Evolutionary conservation across 2,888 invertebrate genomes (phyloP), one percentile per base, ranked within the genome.

Genomic region (Xanthorhoe designata): DNA sequence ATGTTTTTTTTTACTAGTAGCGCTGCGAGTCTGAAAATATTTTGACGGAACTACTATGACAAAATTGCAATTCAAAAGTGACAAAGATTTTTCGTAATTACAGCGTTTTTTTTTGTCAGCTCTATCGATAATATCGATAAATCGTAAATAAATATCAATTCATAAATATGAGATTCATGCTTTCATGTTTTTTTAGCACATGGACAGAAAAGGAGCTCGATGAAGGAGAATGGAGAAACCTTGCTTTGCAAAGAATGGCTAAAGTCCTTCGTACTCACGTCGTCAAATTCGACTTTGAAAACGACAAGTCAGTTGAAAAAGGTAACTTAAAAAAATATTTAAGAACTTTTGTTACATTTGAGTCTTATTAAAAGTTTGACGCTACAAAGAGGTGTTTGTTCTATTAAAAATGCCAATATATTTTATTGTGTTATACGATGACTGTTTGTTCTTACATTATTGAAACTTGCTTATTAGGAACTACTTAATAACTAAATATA

Each of bases 261-360:
- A 93, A 94, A 76, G 90, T 95, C 13, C 88, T 96, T 7, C 91
- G 92, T 51, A 96, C 96, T 1, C 96, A 96, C 79, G 95, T 95
- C 9, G 86, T 96, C 64, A 96, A 96, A 85, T 94, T 96, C 66
- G 95, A 95, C 74, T 86, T 96, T 62, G 92, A 94, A 47, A 81
- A 87, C 45, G 80, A 76, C 45, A 87, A 85, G 66, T 73, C 85
- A 29, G 72, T 86, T 47, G 89, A 92, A 35, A 91, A 90, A 86
- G 92, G 94, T 94, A 78, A 54, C 10, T 2, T 19, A 51, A 32
- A 29, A n/a, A 7, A 13, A 42, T 6, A 32, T 32, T 13, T 4
- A 13, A 42, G 13, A 42, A 13, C 38, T 42, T 5, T 32, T 6
- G 6, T 7, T 42, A 13, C 38, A 9, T 42, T 42, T 42, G 38